phyloP scores from a whole-genome alignment of 2,797 vertebrate species.

The Varecia variegata region DNA sequence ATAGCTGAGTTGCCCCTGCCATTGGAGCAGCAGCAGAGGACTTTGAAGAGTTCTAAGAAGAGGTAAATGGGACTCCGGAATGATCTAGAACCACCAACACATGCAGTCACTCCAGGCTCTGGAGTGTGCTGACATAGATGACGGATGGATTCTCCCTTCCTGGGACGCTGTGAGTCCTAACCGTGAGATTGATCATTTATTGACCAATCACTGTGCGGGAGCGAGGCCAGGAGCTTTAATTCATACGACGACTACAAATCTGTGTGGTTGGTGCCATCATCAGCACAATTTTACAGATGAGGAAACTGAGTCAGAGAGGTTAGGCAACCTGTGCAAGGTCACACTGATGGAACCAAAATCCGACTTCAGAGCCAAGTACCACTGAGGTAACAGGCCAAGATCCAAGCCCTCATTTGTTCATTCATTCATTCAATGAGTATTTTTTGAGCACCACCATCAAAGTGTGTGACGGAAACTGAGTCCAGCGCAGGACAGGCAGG shows the following conservation, averaged over 20 bases:
- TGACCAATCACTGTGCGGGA: too few relatives aligned
- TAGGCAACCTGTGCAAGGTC: neutral
- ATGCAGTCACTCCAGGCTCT: neutral
- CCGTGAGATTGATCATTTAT: neutral
- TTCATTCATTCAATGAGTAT: neutral
- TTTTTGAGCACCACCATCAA: neutral
- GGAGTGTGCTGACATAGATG: rapidly evolving
- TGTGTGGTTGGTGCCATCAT: too few relatives aligned
- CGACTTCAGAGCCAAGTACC: neutral
- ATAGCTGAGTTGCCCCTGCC: neutral
- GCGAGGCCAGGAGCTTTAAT: neutral
- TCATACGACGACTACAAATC: neutral
- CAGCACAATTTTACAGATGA: neutral
- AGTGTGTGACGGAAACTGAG: neutral
- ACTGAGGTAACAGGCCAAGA: neutral
- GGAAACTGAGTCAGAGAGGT: neutral
- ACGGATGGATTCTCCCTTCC: neutral
- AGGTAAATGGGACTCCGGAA: neutral
- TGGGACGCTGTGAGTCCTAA: neutral
- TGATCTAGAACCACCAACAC: neutral
- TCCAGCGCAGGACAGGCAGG: neutral
- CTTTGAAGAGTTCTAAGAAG: neutral
- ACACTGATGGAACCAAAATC: neutral
- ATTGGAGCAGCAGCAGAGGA: neutral
- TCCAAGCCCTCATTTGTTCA: too few relatives aligned